A percentile compares a stretch with the other conserved stretches of the same genome.
Evolutionary conservation across 2,113 vertebrate genomes (phyloP).

Genomic region (Arothron firmamentum): DNA sequence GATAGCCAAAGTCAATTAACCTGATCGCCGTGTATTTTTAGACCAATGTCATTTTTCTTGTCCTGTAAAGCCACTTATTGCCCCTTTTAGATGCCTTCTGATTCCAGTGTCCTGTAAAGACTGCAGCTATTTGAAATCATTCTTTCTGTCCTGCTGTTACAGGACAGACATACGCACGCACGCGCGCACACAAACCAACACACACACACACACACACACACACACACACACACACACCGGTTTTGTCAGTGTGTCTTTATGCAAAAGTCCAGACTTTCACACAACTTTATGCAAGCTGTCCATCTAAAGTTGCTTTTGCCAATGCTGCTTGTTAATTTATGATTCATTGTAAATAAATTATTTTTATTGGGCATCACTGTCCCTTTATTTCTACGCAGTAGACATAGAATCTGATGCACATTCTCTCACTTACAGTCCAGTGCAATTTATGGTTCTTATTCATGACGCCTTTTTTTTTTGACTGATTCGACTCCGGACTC

Average conservation of each 20-base stretch:
- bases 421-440: too few relatives aligned
- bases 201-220: too few relatives aligned
- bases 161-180: too few relatives aligned
- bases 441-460: too few relatives aligned
- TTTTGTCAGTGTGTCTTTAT: conserved; percentile 93
- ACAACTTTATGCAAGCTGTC: conserved; percentile 89
- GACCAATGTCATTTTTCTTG: too few relatives aligned
- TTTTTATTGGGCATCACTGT: conserved; percentile 54
- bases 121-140: conserved; percentile 62
- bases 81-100: neutral
- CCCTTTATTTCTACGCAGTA: conserved; percentile 22
- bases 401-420: too few relatives aligned
- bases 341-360: conserved; percentile 98
- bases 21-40: too few relatives aligned
- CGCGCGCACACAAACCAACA: too few relatives aligned
- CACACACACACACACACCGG: conserved; percentile 8
- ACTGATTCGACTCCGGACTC: too few relatives aligned
- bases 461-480: too few relatives aligned
- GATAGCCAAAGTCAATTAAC: too few relatives aligned
- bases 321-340: conserved; percentile 94
- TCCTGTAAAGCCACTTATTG: neutral
- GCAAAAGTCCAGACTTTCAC: conserved; percentile 83
- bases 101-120: too few relatives aligned
- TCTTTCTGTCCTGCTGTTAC: conserved; percentile 73
- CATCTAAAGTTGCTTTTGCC: conserved; percentile 92